These are phyloP conservation scores for Dolichomitus sp. DNA, from an alignment of 2,888 invertebrate genomes.

Conservation along the genomic window DNA sequence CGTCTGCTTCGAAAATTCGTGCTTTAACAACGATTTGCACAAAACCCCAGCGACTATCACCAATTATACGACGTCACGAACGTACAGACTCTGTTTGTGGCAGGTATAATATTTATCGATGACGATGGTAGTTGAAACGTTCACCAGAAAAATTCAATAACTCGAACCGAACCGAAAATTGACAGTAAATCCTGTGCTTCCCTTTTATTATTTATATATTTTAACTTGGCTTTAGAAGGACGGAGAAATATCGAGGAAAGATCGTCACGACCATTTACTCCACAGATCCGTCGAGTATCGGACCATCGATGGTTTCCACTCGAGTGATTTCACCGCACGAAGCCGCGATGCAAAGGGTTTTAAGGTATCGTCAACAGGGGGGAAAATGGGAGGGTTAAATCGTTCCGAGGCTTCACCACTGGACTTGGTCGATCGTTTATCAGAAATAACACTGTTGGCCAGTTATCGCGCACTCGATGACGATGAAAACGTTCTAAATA, in stretches of 20 bases:
- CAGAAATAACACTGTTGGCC: background rate
- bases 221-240: background rate
- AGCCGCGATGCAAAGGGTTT: background rate
- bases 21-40: constrained; percentile 26
- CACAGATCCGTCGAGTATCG: background rate
- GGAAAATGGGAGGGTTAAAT: background rate
- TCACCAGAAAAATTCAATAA: background rate
- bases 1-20: constrained; percentile 29
- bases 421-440: constrained; percentile 12
- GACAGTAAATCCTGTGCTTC: background rate
- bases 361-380: background rate
- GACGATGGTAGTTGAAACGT: background rate
- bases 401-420: constrained; percentile 54
- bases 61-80: constrained; percentile 44
- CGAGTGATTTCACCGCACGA: constrained; percentile 5
- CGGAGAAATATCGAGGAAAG: background rate
- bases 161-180: background rate
- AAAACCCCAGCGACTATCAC: constrained; percentile 26
- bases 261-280: background rate
- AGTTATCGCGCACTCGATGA: constrained; percentile 15
- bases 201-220: background rate
- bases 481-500: background rate
- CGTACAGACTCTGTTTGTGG: constrained; percentile 34
- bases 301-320: background rate
- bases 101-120: constrained; percentile 45